Percentiles rank a stretch among this genome's conserved stretches.
Evolutionary conservation across 2,888 invertebrate genomes (phyloP).

Genomic region (Lasioglossum morio): DNA sequence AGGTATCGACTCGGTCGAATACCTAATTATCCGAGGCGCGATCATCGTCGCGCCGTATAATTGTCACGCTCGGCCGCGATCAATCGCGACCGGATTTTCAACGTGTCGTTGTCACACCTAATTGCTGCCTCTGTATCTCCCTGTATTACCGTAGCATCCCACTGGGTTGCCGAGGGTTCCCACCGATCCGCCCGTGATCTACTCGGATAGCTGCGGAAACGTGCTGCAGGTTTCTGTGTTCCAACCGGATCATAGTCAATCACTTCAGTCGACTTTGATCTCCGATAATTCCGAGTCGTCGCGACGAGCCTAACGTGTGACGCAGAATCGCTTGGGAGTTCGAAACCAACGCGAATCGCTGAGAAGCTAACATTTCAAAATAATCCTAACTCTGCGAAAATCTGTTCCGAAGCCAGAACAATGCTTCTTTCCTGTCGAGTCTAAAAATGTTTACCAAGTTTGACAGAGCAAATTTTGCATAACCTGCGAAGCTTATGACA

Average conservation of each 20-base stretch:
- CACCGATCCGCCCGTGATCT: not conserved
- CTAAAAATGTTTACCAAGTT: not conserved
- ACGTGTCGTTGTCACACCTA: not conserved
- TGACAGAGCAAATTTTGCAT: no score
- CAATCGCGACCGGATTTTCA: slow-evolving; percentile 17
- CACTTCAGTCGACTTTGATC: not conserved
- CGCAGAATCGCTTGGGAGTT: not conserved
- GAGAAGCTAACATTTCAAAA: not conserved
- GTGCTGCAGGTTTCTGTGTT: not conserved
- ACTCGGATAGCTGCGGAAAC: not conserved
- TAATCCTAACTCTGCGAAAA: not conserved
- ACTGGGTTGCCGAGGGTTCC: not conserved
- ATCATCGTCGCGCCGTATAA: slow-evolving; percentile 21
- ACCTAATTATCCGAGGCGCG: not conserved
- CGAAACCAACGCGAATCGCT: not conserved
- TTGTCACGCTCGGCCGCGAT: slow-evolving; percentile 17
- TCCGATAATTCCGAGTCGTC: not conserved
- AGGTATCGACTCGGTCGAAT: not conserved
- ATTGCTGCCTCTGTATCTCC: not conserved
- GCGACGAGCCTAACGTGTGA: not conserved
- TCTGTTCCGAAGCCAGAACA: not conserved
- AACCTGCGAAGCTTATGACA: no score
- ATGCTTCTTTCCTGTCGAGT: no score
- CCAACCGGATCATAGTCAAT: not conserved
- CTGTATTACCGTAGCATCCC: not conserved